phyloP scores from a whole-genome alignment of 2,888 invertebrate genomes.

The Temnothorax rugatulus region DNA sequence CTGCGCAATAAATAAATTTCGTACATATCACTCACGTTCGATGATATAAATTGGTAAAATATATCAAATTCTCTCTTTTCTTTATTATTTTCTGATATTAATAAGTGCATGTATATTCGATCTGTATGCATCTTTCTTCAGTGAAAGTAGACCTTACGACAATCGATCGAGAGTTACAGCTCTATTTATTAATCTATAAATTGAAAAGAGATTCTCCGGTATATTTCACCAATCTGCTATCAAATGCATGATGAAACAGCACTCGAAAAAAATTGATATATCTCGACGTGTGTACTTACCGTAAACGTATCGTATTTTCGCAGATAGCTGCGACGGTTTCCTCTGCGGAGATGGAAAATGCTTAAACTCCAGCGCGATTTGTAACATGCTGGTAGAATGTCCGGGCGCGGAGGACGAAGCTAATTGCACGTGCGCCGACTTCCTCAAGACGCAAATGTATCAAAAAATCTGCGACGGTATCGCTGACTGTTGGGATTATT shows the following conservation, averaged over 20 bases:
- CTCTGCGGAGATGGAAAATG: slow-evolving; percentile 90
- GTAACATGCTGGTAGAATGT: slow-evolving; percentile 91
- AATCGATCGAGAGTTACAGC: not conserved
- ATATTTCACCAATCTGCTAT: not conserved
- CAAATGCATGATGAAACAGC: not conserved
- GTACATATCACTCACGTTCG: not conserved
- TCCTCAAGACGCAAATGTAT: slow-evolving; percentile 90
- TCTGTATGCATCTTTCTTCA: not conserved
- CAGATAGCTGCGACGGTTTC: slow-evolving; percentile 86
- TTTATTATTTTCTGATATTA: not conserved
- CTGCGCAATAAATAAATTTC: not conserved
- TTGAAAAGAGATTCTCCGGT: not conserved
- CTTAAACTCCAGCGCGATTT: slow-evolving; percentile 89
- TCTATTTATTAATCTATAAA: slow-evolving; percentile 2
- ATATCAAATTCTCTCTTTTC: not conserved
- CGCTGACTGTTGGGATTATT: slow-evolving; percentile 93
- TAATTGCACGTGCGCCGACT: slow-evolving; percentile 92
- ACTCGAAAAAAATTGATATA: not conserved
- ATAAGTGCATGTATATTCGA: not conserved
- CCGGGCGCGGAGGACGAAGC: slow-evolving; percentile 91
- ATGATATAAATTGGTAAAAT: slow-evolving; percentile 1
- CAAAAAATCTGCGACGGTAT: slow-evolving; percentile 93
- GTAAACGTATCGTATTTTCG: slow-evolving; percentile 73
- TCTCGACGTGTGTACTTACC: not conserved
- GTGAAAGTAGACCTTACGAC: not conserved